Evolutionary conservation across 2,797 vertebrate genomes (phyloP).

Genomic region (Sebastes variabilis): DNA sequence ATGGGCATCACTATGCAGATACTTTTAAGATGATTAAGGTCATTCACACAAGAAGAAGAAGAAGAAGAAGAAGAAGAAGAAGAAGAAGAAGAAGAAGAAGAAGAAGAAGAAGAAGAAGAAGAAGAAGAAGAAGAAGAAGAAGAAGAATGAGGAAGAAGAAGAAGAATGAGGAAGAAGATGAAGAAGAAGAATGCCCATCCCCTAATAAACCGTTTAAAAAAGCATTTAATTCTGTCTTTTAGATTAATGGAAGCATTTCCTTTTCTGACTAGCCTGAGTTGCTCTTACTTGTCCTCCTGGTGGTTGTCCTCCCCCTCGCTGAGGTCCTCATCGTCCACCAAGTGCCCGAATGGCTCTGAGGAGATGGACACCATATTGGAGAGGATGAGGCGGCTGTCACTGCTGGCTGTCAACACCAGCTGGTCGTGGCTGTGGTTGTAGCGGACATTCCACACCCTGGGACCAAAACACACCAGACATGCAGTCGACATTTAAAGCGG

Average conservation of each 20-base stretch:
- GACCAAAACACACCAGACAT: neutral
- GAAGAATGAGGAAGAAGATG: too few relatives aligned
- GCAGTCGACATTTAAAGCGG: neutral
- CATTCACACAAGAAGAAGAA: too few relatives aligned
- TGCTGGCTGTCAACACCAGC: constrained; percentile 95
- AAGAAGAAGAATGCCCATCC: neutral
- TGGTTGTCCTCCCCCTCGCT: constrained; percentile 94
- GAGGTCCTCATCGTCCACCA: constrained; percentile 95
- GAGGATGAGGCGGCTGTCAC: constrained; percentile 97
- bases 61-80: too few relatives aligned
- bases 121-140: too few relatives aligned
- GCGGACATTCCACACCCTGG: constrained; percentile 97
- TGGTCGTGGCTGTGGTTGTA: constrained; percentile 99
- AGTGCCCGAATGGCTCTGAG: constrained; percentile 96
- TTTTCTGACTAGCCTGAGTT: neutral
- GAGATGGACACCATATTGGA: constrained; percentile 99
- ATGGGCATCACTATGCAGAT: neutral
- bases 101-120: too few relatives aligned
- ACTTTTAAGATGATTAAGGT: neutral
- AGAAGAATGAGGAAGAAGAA: too few relatives aligned
- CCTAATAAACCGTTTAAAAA: neutral
- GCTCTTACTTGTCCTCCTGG: constrained; percentile 90
- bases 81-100: rapidly evolving
- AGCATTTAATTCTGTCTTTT: neutral
- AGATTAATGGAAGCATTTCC: neutral